Evolutionary conservation across 2,113 vertebrate species (phyloP), one percentile per base, ranked within the genome.

Genomic region (Gadus macrocephalus): DNA sequence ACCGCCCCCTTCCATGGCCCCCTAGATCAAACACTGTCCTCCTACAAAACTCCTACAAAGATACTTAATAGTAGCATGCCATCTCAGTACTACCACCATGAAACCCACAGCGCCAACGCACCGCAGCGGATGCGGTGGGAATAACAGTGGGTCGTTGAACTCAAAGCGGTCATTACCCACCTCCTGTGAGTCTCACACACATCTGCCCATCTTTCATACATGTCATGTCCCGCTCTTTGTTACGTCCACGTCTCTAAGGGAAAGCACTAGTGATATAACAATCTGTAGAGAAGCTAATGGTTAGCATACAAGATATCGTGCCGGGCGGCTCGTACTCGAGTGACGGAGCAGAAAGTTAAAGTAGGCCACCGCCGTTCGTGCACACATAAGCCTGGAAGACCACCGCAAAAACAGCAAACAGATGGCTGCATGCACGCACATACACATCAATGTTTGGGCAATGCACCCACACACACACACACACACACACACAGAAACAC

Each of bases 361-460:
- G 87, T 90, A 91, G 90, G 88, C 86, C 88, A 87, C 76, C 76
- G 84, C 87, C 81, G 64, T 81, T 78, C 72, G 62, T 83, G 83
- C 79, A 78, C 77, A 83, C 85, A 89, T 91, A 90, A 89, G 86
- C 86, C 83, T 89, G 84, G 81, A 89, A 90, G 86, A 85, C 81
- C 79, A 85, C 78, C 63, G 86, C 86, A 88, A 89, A 86, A 89
- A 83, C 88, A 75, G 79, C 74, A 79, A 80, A 78, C 90, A 91
- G 88, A 91, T 91, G 89, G 90, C 89, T 79, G 76, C 64, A 75
- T 77, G 84, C 85, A 88, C 85, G 83, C 74, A 35, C 31, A 35
- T 7, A 35, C 31, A 35, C 31, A 35, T 35, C 31, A 4, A 35
- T 35, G 31, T 35, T 2, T 25, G 25, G 25, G 25, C 25, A 25